Evolutionary conservation across 1,140 invertebrate genomes (phyloP), one percentile per base, ranked within the genome.

Genomic region (Medauroidea extradentata): DNA sequence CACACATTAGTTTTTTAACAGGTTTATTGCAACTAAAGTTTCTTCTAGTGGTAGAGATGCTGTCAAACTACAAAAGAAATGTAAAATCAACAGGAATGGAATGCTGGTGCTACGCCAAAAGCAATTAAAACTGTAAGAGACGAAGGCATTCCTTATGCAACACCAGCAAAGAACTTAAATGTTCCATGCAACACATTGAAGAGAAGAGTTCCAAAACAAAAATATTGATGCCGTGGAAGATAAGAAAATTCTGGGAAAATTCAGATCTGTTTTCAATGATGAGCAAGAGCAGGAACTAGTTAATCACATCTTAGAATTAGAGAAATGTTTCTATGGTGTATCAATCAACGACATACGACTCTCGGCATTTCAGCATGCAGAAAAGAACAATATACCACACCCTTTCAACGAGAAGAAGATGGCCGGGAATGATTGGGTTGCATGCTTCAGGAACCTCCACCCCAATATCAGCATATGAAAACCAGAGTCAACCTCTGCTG

Each of bases 401-500:
- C 34, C 21, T 14, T 54, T 54, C 42, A 54, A 16, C 18, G 29
- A 54, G 18, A 29, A 54, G 42, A 54, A 54, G 29, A 54, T 54
- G 52, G 52, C 24, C 19, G 25, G 24, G 3, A 54, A 54, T 9
- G 52, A 54, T 43, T 54, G 52, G 52, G 21, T 54, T 19, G 29
- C 52, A 7, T 29, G 52, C 11, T 25, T 54, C 23, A 42, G 42
- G 42, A 54, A 23, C 16, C 34, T 16, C 16, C 52, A 42, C 13
- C 29, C 24, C 13, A 39, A 54, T 34, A 54, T 54, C 29, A 54
- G 21, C 16, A 18, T 39, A 23, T 21, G 52, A 54, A 54, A 14
- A 21, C 52, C 25, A 16, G 52, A 54, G 42, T 29, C 52, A 21
- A 54, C 52, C 23, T 54, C 52, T 34, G 39, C 75, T n/a, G 66